Conservation (phyloP, 2,113 vertebrate species). For the Clarias magur region DNA sequence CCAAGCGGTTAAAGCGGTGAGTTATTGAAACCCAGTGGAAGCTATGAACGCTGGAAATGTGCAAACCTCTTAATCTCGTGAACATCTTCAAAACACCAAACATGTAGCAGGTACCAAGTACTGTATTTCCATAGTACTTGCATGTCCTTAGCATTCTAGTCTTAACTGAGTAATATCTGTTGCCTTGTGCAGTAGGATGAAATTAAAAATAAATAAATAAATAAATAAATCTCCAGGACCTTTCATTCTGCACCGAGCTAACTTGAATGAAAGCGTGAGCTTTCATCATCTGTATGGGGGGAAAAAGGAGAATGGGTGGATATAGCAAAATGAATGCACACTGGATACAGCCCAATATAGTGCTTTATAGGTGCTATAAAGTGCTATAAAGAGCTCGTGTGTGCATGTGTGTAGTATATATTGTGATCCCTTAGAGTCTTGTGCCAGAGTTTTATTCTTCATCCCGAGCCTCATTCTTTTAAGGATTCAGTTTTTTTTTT, state of each 20-base stretch:
- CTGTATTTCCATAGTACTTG: neutral
- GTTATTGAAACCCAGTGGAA: neutral
- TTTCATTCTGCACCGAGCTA: neutral
- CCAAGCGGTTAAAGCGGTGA: neutral
- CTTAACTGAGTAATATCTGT: neutral
- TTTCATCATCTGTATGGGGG: neutral
- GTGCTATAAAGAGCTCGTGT: neutral
- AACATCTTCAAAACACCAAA: neutral
- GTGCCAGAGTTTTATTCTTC: neutral
- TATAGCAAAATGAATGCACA: neutral
- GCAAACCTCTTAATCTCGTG: neutral
- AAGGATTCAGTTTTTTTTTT: neutral
- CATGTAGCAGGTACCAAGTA: no score
- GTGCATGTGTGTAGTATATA: neutral
- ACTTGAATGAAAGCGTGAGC: neutral
- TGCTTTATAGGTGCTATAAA: conserved; percentile 10
- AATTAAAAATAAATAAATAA: neutral
- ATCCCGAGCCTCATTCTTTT: neutral
- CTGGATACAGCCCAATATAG: neutral
- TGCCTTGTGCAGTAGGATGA: neutral
- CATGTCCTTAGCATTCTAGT: neutral
- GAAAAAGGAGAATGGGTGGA: neutral
- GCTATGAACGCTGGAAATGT: neutral
- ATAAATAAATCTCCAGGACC: neutral
- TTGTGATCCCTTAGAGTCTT: neutral